phyloP scores from a whole-genome alignment of 2,797 vertebrate species.

The Kryptopterus vitreolus region DNA sequence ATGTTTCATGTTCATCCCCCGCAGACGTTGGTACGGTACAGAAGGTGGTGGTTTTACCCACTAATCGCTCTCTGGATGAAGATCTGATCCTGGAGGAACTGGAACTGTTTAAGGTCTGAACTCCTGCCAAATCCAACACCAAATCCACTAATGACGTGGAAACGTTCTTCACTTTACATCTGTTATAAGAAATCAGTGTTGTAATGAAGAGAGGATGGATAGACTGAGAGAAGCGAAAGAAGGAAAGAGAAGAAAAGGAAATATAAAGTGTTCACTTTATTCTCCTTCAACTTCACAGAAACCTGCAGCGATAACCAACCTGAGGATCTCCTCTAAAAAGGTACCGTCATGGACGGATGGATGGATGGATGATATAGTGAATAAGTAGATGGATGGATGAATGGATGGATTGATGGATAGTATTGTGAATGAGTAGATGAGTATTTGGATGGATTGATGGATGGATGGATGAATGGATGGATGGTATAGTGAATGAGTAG shows the following conservation, averaged over 20 bases:
- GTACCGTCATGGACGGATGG: slow-evolving; percentile 70
- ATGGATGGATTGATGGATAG: not conserved
- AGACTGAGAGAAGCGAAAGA: slow-evolving; percentile 44
- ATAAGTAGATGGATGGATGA: not conserved
- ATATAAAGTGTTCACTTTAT: not conserved
- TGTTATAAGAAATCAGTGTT: too few species aligned
- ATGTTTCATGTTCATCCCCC: slow-evolving; percentile 21
- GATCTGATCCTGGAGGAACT: slow-evolving; percentile 96
- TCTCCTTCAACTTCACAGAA: slow-evolving; percentile 74
- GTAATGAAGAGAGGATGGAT: slow-evolving; percentile 37
- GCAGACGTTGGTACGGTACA: slow-evolving; percentile 92
- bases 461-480: not conserved
- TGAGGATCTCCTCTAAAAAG: slow-evolving; percentile 97
- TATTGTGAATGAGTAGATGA: too few species aligned
- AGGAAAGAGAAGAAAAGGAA: not conserved
- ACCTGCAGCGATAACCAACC: slow-evolving; percentile 85
- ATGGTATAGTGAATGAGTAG: not conserved
- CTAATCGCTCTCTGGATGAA: slow-evolving; percentile 83
- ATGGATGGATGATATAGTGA: not conserved
- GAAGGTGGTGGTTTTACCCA: slow-evolving; percentile 92
- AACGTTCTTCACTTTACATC: too few species aligned
- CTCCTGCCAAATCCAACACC: slow-evolving; percentile 32
- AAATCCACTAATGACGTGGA: too few species aligned
- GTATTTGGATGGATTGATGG: not conserved
- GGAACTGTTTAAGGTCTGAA: slow-evolving; percentile 94